Evolutionary conservation across 2,888 invertebrate genomes (phyloP), one percentile per base, ranked within the genome.

Genomic region (Serripes groenlandicus): DNA sequence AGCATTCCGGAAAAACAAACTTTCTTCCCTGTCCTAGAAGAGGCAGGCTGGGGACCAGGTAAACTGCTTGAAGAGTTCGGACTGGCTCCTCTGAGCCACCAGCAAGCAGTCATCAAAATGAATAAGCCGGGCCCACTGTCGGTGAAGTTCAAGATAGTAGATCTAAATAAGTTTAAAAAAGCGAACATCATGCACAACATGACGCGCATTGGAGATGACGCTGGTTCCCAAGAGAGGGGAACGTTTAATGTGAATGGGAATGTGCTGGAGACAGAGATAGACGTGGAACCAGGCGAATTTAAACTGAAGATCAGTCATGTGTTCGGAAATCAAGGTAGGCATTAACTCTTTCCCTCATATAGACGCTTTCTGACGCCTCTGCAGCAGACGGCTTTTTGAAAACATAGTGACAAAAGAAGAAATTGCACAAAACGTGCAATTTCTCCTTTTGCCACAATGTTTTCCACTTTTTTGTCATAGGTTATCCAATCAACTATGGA

Each of bases 31-130:
- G 90, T 91, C 62, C 73, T 83, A 21, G 92, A 92, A 15, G 89
- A 89, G 0, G 91, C 91, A 3, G 93, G 93, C 0, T 93, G 93
- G 93, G 93, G 93, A 0, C 92, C 92, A 3, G 91, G 90, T 1
- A 82, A 71, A 49, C 66, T 82, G 23, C 66, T 87, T 21, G 77
- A 85, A 28, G 88, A 89, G 30, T 76, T 89, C 21, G 88, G 90
- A 18, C 66, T 91, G 15, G 81, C 58, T 5, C 81, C 86, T 2
- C 64, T 83, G 0, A 83, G 78, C 11, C 87, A 88, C 52, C 71
- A 77, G 11, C 82, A 81, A 28, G 86, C 82, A 11, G 80, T 83
- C 0, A 86, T 86, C n/a, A 80, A 84, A 58, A 78, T 80, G 72
- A 49, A 34, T 15, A 34, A 82, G 30, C 83, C 86, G 11, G 88